Conservation (phyloP, 2,113 vertebrate species). For the Saimiri boliviensis region DNA sequence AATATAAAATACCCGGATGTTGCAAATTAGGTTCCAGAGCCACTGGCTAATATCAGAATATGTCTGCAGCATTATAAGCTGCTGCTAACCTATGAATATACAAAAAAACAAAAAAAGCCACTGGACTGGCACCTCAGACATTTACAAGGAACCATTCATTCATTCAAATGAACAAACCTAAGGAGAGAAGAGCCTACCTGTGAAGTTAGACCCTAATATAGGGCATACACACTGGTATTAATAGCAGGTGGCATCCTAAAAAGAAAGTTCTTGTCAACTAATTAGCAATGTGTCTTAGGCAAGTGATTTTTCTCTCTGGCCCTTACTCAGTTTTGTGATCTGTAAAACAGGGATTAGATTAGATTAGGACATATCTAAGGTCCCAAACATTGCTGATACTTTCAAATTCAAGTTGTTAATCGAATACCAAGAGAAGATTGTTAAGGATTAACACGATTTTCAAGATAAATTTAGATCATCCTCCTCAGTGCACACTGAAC, state of each 20-base stretch:
- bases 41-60: not conserved
- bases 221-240: not conserved
- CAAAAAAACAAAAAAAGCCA: not conserved
- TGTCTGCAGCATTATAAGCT: not conserved
- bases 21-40: conserved; percentile 12
- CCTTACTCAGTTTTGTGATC: not conserved
- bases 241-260: not conserved
- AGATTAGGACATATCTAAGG: not conserved
- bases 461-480: not conserved
- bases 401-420: conserved; percentile 15
- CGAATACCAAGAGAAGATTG: conserved; percentile 4
- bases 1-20: not conserved
- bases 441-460: not conserved
- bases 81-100: not conserved
- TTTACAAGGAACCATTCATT: not conserved
- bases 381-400: not conserved
- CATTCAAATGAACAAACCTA: not conserved
- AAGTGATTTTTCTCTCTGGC: not conserved
- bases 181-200: not conserved
- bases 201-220: not conserved
- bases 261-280: not conserved
- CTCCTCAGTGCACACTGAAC: not conserved
- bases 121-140: not conserved
- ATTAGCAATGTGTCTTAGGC: not conserved
- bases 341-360: not conserved